Base-by-base conservation (phyloP, 2,888 invertebrate species). In the Cataglyphis rosenhaueri region DNA sequence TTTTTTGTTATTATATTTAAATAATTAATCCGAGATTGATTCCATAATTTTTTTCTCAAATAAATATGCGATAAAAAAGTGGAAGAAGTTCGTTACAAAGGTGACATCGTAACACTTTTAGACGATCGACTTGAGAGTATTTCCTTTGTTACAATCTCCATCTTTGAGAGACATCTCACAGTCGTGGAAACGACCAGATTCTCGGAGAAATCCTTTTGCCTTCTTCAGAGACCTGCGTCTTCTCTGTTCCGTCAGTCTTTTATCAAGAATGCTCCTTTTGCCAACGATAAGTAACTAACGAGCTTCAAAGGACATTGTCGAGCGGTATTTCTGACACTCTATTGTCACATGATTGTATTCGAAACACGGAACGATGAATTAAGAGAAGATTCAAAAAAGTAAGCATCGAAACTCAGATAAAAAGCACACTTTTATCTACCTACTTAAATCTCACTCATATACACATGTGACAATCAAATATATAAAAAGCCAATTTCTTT, bases 221-320 rank as follows among this genome's bases (percentile, higher is more conserved):
- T 73, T 82, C 82, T 66, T 61, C 55, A 75, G 57, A n/a, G 57
- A n/a, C 61, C 55, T 61, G 15, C 41, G 52, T 62, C 55, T 59
- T 68, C 64, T 85, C 83, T 71, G 76, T 84, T 65, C 70, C 32
- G 52, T 55, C 70, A 66, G 82, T 41, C 82, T 62, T 88, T 84
- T 83, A 82, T 86, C 76, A 59, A 64, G 48, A 71, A 65, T 59
- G 62, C 44, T 70, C 66, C 62, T 76, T 82, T 70, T 9, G 79
- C 35, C 66, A 41, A 5, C 55, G 83, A 85, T 88, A 84, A 88
- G 83, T 84, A 84, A 84, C 87, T 84, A 87, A 87, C 83, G 86
- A 78, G 75, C 75, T 25, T 87, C 84, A 87, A 89, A 88, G 82
- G 61, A 78, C 52, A 44, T 62, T 32, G 66, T 41, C 55, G 32